phyloP scores from a whole-genome alignment of 2,113 vertebrate species.

The Petaurus breviceps region DNA sequence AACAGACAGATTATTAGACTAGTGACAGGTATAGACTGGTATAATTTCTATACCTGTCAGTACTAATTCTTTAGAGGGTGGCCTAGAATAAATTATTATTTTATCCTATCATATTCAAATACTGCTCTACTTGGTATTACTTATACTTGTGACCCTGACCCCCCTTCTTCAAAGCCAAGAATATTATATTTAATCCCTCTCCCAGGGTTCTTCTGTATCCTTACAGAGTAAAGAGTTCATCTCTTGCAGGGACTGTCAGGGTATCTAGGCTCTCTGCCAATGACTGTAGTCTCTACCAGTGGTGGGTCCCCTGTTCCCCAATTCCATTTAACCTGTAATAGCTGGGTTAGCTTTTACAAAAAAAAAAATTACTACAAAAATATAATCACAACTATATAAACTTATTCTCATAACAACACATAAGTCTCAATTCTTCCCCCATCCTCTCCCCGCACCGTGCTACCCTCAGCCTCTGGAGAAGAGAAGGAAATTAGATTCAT shows the following conservation, averaged over 20 bases:
- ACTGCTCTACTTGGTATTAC: background rate
- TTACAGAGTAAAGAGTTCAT: background rate
- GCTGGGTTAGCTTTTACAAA: background rate
- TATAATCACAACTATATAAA: background rate
- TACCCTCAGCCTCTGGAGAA: background rate
- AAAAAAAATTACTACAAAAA: background rate
- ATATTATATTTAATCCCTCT: background rate
- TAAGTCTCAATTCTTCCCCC: background rate
- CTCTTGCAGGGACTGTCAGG: background rate
- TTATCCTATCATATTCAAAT: background rate
- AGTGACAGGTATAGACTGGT: background rate
- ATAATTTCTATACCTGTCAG: background rate
- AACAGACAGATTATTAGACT: slow-evolving; percentile 11
- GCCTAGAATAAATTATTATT: background rate
- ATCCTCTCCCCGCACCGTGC: background rate
- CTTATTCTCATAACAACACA: background rate
- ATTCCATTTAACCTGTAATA: background rate
- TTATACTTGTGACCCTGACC: background rate
- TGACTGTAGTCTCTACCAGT: background rate
- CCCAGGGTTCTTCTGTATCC: background rate
- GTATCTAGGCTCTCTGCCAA: background rate
- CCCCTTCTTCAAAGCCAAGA: background rate
- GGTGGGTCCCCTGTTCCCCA: background rate
- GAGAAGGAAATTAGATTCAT: background rate
- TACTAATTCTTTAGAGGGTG: background rate